phyloP scores from a whole-genome alignment of 2,797 vertebrate genomes.

The Sebastes vulpes region DNA sequence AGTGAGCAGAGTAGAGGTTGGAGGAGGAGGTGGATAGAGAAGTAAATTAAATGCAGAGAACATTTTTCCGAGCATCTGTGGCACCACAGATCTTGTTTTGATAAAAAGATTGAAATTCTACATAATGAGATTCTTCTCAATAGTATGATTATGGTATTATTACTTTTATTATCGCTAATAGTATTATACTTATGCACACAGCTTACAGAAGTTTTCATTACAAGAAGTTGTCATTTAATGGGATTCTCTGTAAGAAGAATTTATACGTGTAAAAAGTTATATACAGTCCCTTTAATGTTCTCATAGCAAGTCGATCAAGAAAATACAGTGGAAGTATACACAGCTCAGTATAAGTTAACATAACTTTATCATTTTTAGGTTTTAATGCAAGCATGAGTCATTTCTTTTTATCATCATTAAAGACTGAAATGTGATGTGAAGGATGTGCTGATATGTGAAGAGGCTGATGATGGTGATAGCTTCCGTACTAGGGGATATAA shows the following conservation, averaged over 20 bases:
- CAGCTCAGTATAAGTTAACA: background rate
- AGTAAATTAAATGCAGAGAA: too few relatives aligned
- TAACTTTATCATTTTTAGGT: background rate
- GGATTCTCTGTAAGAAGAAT: too few relatives aligned
- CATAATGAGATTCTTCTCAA: background rate
- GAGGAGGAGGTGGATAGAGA: too few relatives aligned
- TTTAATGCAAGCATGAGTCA: constrained; percentile 4
- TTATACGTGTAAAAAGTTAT: too few relatives aligned
- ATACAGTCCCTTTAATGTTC: background rate
- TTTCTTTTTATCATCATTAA: constrained; percentile 18
- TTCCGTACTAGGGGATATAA: constrained; percentile 40
- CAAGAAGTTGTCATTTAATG: background rate
- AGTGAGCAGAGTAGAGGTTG: too few relatives aligned
- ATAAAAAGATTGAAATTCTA: background rate
- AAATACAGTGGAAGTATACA: background rate
- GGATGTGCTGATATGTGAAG: constrained; percentile 41
- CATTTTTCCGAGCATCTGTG: too few relatives aligned
- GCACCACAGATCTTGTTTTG: too few relatives aligned
- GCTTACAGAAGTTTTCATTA: background rate
- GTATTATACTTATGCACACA: background rate
- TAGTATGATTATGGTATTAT: background rate
- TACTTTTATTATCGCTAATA: too few relatives aligned
- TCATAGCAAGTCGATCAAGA: background rate
- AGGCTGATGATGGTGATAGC: constrained; percentile 22
- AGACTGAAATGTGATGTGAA: constrained; percentile 8